Conservation (phyloP, 2,888 invertebrate genomes). For the Orthosia cruda region DNA sequence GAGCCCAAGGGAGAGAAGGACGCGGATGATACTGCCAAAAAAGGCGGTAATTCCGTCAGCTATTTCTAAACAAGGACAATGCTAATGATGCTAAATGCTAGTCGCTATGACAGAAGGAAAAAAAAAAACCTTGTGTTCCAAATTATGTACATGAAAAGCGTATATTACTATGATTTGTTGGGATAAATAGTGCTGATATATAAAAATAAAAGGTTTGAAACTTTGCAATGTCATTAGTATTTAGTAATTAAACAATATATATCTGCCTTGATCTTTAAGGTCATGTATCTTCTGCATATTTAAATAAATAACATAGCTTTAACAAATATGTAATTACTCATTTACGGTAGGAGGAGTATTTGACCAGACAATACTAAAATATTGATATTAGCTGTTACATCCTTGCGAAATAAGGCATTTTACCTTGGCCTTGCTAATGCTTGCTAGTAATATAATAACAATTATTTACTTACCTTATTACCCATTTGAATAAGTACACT, state of each 20-base stretch:
- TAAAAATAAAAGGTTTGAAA: too few relatives aligned
- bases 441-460: slow-evolving; percentile 26
- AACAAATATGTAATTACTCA: slow-evolving; percentile 31
- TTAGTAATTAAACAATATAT: neutral
- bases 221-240: neutral
- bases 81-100: too few relatives aligned
- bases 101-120: too few relatives aligned
- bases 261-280: slow-evolving; percentile 38
- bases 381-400: slow-evolving; percentile 40
- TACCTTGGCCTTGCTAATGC: slow-evolving; percentile 38
- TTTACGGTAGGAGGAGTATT: neutral
- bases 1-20: slow-evolving; percentile 20
- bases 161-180: too few relatives aligned
- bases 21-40: slow-evolving; percentile 19
- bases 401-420: slow-evolving; percentile 29
- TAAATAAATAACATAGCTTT: neutral
- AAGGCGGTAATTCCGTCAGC: neutral
- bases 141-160: too few relatives aligned
- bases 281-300: neutral
- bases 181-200: too few relatives aligned
- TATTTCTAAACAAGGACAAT: neutral
- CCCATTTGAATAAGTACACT: slow-evolving; percentile 10
- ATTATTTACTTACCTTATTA: slow-evolving; percentile 24
- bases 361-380: slow-evolving; percentile 24
- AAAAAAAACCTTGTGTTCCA: too few relatives aligned